Evolutionary conservation across 2,888 invertebrate genomes (phyloP).

Genomic region (Noctua fimbriata): DNA sequence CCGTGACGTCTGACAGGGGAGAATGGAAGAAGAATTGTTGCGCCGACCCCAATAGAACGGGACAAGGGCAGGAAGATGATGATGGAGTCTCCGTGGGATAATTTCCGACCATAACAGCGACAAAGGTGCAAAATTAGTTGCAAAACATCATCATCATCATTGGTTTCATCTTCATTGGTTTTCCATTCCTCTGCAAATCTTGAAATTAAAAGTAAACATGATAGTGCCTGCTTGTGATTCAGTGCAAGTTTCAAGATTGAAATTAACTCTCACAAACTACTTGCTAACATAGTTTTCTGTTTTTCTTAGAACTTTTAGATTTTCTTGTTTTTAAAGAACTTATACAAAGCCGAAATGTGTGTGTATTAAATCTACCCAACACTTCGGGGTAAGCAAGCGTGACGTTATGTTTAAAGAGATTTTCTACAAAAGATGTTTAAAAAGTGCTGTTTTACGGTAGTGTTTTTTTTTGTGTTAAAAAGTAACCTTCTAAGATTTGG

Average conservation of each 20-base stretch:
- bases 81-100: no score
- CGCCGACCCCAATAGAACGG: no score
- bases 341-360: not conserved
- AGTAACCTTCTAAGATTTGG: not conserved
- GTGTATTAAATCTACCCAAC: not conserved
- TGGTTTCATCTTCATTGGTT: no score
- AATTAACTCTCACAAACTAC: not conserved
- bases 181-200: slow-evolving; percentile 2
- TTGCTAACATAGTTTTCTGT: not conserved
- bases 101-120: not conserved
- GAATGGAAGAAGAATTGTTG: no score
- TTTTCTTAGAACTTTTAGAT: not conserved
- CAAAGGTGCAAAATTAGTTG: no score
- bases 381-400: not conserved
- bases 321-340: slow-evolving; percentile 1
- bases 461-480: no score
- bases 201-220: slow-evolving; percentile 14
- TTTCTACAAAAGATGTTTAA: not conserved
- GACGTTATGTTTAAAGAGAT: not conserved
- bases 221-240: not conserved
- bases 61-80: no score
- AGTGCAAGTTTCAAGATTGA: slow-evolving; percentile 29
- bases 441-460: not conserved
- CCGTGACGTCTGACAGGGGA: no score
- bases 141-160: no score